phyloP scores from a whole-genome alignment of 2,797 vertebrate species.

The Poeciliopsis gracilis region DNA sequence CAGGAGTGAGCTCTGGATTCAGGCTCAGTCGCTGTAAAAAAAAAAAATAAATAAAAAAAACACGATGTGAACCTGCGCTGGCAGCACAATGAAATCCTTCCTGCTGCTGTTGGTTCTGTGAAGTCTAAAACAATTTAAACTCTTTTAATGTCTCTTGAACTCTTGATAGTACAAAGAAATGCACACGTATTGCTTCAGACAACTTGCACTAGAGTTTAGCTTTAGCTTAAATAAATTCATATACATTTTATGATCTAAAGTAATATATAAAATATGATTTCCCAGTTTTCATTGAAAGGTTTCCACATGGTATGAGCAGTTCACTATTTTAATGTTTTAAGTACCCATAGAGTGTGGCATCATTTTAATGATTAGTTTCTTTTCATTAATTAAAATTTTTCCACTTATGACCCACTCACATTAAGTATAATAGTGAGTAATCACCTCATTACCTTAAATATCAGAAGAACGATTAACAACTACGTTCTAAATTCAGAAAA shows the following conservation, averaged over 20 bases:
- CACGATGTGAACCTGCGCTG: constrained; percentile 27
- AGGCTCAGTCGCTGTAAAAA: constrained; percentile 18
- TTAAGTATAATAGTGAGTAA: constrained; percentile 26
- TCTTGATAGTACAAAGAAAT: not conserved
- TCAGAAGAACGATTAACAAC: constrained; percentile 15
- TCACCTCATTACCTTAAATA: constrained; percentile 2
- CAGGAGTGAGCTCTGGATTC: constrained; percentile 45
- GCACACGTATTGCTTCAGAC: not conserved
- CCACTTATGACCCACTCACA: constrained; percentile 26
- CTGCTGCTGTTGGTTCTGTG: constrained; percentile 22
- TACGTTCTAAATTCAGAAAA: constrained; percentile 9
- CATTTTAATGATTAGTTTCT: constrained; percentile 26
- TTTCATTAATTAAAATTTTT: constrained; percentile 23
- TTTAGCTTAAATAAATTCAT: not conserved
- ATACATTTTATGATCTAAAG: constrained; percentile 12
- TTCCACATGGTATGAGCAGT: not conserved
- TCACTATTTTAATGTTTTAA: not conserved
- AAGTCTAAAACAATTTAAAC: constrained; percentile 1
- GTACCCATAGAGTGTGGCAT: constrained; percentile 1
- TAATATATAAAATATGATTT: constrained; percentile 1
- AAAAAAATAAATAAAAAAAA: constrained; percentile 13
- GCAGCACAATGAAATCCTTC: constrained; percentile 28
- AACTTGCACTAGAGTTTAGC: not conserved
- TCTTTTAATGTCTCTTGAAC: not conserved
- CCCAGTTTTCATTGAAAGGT: not conserved